These are phyloP conservation scores for Mimas tiliae DNA, from an alignment of 2,888 invertebrate genomes.

Conservation along the genomic window DNA sequence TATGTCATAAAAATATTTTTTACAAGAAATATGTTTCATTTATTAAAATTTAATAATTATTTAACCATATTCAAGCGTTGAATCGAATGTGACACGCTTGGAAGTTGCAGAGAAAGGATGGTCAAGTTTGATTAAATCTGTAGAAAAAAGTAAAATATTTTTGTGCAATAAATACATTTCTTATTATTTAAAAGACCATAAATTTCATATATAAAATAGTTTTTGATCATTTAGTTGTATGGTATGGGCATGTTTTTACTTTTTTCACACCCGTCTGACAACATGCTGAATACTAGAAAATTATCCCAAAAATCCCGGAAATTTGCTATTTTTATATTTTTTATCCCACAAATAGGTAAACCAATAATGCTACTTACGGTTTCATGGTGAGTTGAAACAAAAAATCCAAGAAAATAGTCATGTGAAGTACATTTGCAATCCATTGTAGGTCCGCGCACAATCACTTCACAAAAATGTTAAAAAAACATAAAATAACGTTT, in stretches of 20 bases:
- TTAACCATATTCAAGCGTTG: neutral
- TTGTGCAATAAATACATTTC: neutral
- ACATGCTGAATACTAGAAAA: slow-evolving; percentile 2
- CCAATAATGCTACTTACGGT: slow-evolving; percentile 59
- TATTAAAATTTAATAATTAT: neutral
- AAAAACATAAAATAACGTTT: slow-evolving; percentile 47
- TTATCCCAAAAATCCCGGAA: slow-evolving; percentile 30
- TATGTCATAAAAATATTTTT: slow-evolving; percentile 3
- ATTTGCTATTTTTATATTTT: slow-evolving; percentile 27
- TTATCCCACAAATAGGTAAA: slow-evolving; percentile 35
- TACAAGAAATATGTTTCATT: neutral
- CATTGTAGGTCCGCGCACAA: slow-evolving; percentile 44
- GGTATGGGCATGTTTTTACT: neutral
- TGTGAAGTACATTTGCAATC: slow-evolving; percentile 41
- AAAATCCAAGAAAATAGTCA: slow-evolving; percentile 49
- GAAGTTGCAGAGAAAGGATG: neutral
- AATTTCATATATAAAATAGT: neutral
- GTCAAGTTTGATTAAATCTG: slow-evolving; percentile 7
- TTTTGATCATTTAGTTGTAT: neutral
- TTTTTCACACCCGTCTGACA: neutral
- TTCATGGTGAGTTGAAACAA: slow-evolving; percentile 34
- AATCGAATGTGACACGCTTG: neutral
- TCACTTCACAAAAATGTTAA: slow-evolving; percentile 59
- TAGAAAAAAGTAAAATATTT: neutral
- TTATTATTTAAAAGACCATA: neutral